These are phyloP conservation scores for Chionodraco myersi DNA, from an alignment of 2,113 vertebrate genomes.

Conservation along the genomic window DNA sequence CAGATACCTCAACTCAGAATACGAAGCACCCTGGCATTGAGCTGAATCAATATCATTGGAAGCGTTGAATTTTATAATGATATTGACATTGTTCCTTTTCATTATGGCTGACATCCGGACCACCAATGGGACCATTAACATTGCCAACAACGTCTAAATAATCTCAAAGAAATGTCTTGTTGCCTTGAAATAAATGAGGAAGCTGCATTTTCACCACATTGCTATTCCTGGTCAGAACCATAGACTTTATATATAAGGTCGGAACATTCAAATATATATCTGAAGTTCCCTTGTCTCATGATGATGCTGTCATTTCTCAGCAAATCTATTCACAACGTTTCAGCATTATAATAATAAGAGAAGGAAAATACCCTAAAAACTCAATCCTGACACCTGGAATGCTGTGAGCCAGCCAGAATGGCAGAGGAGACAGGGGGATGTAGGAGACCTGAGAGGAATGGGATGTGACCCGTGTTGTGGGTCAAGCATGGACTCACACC, in stretches of 20 bases:
- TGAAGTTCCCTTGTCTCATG: background rate
- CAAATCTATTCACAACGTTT: background rate
- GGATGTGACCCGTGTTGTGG: constrained; percentile 40
- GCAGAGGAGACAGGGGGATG: background rate
- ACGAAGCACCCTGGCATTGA: background rate
- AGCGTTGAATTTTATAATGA: background rate
- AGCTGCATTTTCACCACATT: background rate
- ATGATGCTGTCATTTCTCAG: background rate
- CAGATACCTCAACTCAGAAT: background rate
- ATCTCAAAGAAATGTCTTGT: background rate
- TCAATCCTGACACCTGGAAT: background rate
- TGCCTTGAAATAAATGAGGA: background rate
- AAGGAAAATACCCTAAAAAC: background rate
- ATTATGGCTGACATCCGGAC: background rate
- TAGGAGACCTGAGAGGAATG: constrained; percentile 11
- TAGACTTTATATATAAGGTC: background rate
- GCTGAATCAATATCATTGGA: background rate
- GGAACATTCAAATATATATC: too few species aligned
- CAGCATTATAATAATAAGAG: background rate
- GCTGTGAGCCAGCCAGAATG: constrained; percentile 4
- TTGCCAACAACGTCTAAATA: background rate
- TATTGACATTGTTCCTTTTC: background rate
- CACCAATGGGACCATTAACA: background rate
- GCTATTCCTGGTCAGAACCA: background rate
- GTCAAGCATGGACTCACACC: constrained; percentile 57